Evolutionary conservation across 1,140 invertebrate species (phyloP), one percentile per base, ranked within the genome.

Genomic region (Sitodiplosis mosellana): DNA sequence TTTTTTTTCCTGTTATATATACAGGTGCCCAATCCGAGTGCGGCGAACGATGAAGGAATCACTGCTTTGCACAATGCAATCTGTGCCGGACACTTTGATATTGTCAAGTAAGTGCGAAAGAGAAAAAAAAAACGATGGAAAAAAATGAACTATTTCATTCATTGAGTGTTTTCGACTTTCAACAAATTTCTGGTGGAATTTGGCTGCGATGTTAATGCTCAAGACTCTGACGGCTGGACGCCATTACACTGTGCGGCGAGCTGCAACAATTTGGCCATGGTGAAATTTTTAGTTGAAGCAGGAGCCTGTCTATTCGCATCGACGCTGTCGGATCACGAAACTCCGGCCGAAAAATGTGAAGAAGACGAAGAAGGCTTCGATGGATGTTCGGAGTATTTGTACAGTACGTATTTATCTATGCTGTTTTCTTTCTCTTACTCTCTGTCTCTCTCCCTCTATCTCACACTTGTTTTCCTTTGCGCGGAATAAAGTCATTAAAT

Each of bases 11-110:
- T n/a, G n/a, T n/a, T n/a, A n/a, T n/a, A n/a, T n/a, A n/a, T n/a
- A n/a, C n/a, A 93, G 73, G 93, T 96, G 60, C 74, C 64, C 76
- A 79, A 96, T 75, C 87, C 90, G 19, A 94, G 89, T 65, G 85
- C 87, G n/a, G 85, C 91, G 15, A 98, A 97, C 67, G 93, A 85
- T 78, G 78, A 97, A 79, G 81, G 95, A 68, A 98, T 99, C 54
- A 99, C 96, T 2, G 95, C 96, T 27, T 72, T 99, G 43, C 96
- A 99, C 67, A 99, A 99, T 69, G 94, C 95, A 54, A 98, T 99
- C 58, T 99, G 95, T 70, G 95, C 96, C 4, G 93, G 94, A 19
- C 94, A 99, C 67, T 79, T 94, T 57, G 92, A 98, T 59, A 97
- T 99, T 59, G 93, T 99, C 53, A 89, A 89, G 69, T 98, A 52